phyloP scores from a whole-genome alignment of 2,113 vertebrate genomes.

The Hippocampus zosterae region DNA sequence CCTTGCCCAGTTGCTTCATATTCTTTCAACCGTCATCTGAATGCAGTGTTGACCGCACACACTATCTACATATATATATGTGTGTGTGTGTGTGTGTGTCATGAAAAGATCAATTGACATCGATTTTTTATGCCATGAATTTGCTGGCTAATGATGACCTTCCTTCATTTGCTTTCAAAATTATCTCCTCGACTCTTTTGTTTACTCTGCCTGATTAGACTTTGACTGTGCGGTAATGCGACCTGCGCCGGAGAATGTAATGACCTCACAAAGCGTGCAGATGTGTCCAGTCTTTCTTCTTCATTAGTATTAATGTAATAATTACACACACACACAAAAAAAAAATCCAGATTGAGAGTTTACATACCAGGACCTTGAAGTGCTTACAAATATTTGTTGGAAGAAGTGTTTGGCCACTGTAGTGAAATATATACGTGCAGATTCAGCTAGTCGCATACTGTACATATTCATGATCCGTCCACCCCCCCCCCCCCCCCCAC shows the following conservation, averaged over 20 bases:
- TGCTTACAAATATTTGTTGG: slow-evolving; percentile 53
- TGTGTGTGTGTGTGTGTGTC: too few relatives aligned
- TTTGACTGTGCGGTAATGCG: slow-evolving; percentile 35
- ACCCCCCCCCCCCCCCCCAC: slow-evolving; percentile 25
- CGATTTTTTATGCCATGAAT: neutral
- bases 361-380: slow-evolving; percentile 53
- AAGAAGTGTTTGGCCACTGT: slow-evolving; percentile 35
- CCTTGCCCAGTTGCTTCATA: slow-evolving; percentile 44
- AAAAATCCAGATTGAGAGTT: slow-evolving; percentile 60
- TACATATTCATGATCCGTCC: slow-evolving; percentile 8
- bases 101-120: too few relatives aligned
- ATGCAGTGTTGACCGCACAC: slow-evolving; percentile 9
- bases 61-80: too few relatives aligned
- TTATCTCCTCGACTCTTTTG: slow-evolving; percentile 25
- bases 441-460: slow-evolving; percentile 16
- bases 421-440: slow-evolving; percentile 27
- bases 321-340: slow-evolving; percentile 64
- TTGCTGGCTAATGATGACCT: slow-evolving; percentile 36
- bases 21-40: slow-evolving; percentile 39
- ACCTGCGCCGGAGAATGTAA: slow-evolving; percentile 51
- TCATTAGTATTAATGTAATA: slow-evolving; percentile 59
- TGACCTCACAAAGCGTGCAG: slow-evolving; percentile 62
- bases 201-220: slow-evolving; percentile 39
- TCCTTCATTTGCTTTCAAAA: slow-evolving; percentile 30
- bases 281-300: slow-evolving; percentile 67